Conservation (phyloP, 1,140 invertebrate genomes). For the Caenorhabditis latens region DNA sequence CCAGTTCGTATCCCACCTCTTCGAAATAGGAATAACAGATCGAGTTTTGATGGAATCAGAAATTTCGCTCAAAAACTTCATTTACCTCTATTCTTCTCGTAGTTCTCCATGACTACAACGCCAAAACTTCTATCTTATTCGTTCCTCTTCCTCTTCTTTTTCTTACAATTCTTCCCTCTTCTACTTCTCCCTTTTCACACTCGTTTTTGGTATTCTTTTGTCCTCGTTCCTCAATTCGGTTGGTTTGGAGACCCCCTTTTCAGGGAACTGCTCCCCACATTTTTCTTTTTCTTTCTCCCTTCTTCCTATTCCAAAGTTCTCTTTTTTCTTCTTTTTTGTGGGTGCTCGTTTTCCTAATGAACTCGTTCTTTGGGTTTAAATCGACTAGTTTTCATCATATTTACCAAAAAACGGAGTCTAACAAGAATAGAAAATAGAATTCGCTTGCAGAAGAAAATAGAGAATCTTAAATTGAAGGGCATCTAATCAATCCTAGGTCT, state of each 20-base stretch:
- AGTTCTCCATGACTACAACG: too few relatives aligned
- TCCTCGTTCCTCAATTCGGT: neutral
- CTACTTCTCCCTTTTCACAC: slow-evolving; percentile 12
- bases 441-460: neutral
- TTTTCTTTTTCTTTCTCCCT: neutral
- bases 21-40: too few relatives aligned
- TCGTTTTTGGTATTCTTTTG: slow-evolving; percentile 35
- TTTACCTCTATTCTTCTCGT: too few relatives aligned
- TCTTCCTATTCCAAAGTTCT: neutral
- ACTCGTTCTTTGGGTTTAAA: neutral
- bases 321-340: neutral
- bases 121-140: too few relatives aligned
- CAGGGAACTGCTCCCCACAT: neutral
- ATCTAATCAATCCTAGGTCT: too few relatives aligned
- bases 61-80: too few relatives aligned
- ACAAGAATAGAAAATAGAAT: too few relatives aligned
- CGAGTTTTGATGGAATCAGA: too few relatives aligned
- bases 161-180: neutral
- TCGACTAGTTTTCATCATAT: too few relatives aligned
- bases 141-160: neutral
- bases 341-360: neutral
- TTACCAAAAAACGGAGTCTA: too few relatives aligned
- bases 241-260: slow-evolving; percentile 16
- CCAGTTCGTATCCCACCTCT: too few relatives aligned
- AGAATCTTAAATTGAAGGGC: neutral